Evolutionary conservation across 2,113 vertebrate species (phyloP), one percentile per base, ranked within the genome.

Genomic region (Sylvilagus bachmani): DNA sequence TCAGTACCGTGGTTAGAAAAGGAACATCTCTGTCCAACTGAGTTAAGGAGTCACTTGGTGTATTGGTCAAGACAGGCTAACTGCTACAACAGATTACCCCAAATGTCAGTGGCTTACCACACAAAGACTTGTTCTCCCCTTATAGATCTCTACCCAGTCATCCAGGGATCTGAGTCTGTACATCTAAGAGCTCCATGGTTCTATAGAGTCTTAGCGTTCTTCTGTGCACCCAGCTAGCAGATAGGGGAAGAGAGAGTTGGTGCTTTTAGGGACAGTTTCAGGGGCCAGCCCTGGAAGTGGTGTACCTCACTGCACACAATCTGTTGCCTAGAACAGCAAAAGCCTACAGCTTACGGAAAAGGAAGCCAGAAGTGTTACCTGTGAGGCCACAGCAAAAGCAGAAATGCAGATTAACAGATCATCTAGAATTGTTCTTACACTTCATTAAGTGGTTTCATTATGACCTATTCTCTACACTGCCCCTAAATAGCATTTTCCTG

Each of bases 361-460:
- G 55, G 79, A 85, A 49, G 24, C 83, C 78, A 82, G 91, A 51
- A 88, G 10, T 62, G 1, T 75, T 69, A 82, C 31, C 19, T 53
- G 36, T 58, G 31, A 93, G 53, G 69, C 55, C 86, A 78, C 22
- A 22, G 81, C 27, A 78, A 93, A 90, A 62, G 89, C 67, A 44
- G 89, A 78, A 24, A 80, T 87, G 70, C 21, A 74, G 24, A 70
- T 62, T 80, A 86, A 36, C 64, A 61, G 31, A 11, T 69, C n/a
- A 8, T 29, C 73, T 25, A 58, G 55, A 67, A 61, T 84, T 86
- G 92, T 69, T 6, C 73, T 82, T 67, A 67, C 24, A 10, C 22
- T n/a, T 64, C 73, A 3, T 44, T 64, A 70, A 81, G 27, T 92
- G 61, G 81, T 85, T 94, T 89, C 61, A 19, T 82, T 73, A 12